These are phyloP conservation scores for Sycobia sp. DNA, from an alignment of 1,140 invertebrate species.

Conservation along the genomic window DNA sequence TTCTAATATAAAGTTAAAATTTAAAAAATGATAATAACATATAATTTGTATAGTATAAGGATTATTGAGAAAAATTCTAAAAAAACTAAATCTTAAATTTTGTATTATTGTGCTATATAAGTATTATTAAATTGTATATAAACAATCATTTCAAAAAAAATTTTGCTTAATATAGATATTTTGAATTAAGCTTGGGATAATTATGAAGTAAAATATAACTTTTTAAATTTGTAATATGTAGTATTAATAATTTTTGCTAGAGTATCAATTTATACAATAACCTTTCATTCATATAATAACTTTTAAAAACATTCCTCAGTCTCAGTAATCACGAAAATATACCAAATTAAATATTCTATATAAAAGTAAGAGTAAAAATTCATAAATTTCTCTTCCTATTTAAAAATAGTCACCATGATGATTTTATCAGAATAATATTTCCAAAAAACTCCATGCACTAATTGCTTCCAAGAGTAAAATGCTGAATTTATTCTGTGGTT, in stretches of 20 bases:
- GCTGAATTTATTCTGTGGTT: constrained; percentile 45
- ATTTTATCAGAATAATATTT: not conserved
- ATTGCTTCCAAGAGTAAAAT: constrained; percentile 19
- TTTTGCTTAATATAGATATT: not conserved
- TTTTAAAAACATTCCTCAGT: constrained; percentile 22
- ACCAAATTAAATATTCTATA: constrained; percentile 25
- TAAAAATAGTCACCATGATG: constrained; percentile 8
- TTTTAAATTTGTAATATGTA: constrained; percentile 3
- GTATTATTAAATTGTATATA: no score
- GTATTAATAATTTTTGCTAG: not conserved
- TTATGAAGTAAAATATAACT: constrained; percentile 14
- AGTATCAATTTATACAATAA: constrained; percentile 9
- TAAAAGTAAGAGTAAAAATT: constrained; percentile 24
- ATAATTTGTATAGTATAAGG: no score
- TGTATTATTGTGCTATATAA: no score
- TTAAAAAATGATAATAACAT: no score
- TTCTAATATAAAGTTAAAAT: no score
- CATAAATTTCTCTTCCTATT: constrained; percentile 6
- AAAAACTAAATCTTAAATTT: no score
- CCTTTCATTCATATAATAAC: constrained; percentile 4
- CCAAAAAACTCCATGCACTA: constrained; percentile 17
- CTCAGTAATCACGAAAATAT: constrained; percentile 22
- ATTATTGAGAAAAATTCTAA: no score
- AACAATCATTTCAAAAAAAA: no score
- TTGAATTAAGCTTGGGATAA: not conserved